These are phyloP conservation scores for Halcyon senegalensis DNA, from an alignment of 2,113 vertebrate genomes.

Conservation along the genomic window DNA sequence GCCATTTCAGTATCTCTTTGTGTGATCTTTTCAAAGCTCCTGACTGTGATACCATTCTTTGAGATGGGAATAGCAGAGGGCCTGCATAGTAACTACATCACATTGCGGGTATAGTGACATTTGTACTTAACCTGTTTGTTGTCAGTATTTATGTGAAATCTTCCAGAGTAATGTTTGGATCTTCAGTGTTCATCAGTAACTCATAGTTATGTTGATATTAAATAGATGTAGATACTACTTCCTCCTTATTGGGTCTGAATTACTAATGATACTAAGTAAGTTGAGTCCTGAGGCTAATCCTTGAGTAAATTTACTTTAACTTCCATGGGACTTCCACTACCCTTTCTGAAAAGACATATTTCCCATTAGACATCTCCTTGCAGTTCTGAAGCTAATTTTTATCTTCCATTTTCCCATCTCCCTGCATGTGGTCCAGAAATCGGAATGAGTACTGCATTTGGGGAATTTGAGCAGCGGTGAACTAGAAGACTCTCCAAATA, in stretches of 20 bases:
- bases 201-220: neutral
- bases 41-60: neutral
- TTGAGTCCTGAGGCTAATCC: neutral
- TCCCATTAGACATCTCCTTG: neutral
- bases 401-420: neutral
- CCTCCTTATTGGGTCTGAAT: neutral
- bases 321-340: neutral
- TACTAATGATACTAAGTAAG: neutral
- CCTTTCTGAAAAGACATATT: neutral
- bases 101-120: neutral
- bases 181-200: neutral
- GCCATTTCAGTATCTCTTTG: neutral
- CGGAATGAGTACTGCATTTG: neutral
- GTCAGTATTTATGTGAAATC: neutral
- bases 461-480: neutral
- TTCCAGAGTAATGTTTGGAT: neutral
- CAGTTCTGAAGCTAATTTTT: neutral
- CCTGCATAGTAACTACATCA: neutral
- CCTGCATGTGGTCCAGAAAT: neutral
- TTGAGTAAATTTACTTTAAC: conserved; percentile 3
- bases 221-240: neutral
- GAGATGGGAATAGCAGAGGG: neutral
- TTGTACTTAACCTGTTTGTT: neutral
- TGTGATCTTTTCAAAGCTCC: neutral
- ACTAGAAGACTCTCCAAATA: neutral